Evolutionary conservation across 2,888 invertebrate genomes (phyloP).

Genomic region (Pyrrhia umbra): DNA sequence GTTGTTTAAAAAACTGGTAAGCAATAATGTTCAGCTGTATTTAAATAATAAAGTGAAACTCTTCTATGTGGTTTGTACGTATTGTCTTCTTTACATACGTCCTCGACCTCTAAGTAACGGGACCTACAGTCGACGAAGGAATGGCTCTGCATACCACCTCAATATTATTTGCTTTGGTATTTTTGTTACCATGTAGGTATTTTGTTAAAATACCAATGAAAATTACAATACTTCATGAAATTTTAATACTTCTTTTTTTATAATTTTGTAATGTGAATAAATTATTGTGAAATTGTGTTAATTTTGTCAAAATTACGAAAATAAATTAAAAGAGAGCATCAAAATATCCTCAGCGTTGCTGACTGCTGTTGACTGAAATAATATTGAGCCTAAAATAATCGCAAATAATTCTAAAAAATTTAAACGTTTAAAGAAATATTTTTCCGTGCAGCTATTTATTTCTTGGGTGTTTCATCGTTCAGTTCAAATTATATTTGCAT

Average conservation of each 20-base stretch:
- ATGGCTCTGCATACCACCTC: conserved; percentile 35
- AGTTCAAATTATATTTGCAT: conserved; percentile 37
- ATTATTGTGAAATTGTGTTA: too few relatives aligned
- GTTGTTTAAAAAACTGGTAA: too few relatives aligned
- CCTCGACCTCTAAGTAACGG: conserved; percentile 48
- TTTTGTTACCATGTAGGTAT: conserved; percentile 18
- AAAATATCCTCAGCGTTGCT: neutral
- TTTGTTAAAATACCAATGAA: neutral
- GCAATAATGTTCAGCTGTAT: neutral
- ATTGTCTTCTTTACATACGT: conserved; percentile 35
- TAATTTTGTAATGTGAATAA: too few relatives aligned
- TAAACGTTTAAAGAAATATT: neutral
- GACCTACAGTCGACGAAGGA: conserved; percentile 20
- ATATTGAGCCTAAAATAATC: neutral
- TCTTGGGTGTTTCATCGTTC: conserved; percentile 3
- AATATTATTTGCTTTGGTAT: conserved; percentile 6
- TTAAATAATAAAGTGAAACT: conserved; percentile 1
- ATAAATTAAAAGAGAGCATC: neutral
- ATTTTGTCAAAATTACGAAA: too few relatives aligned
- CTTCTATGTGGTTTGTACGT: neutral
- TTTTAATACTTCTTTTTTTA: too few relatives aligned
- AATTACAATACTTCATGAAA: too few relatives aligned
- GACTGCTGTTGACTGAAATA: neutral
- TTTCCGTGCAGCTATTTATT: conserved; percentile 19
- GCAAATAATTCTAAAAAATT: neutral